Evolutionary conservation across 1,140 invertebrate genomes (phyloP).

Genomic region (Rhizoglyphus robini): DNA sequence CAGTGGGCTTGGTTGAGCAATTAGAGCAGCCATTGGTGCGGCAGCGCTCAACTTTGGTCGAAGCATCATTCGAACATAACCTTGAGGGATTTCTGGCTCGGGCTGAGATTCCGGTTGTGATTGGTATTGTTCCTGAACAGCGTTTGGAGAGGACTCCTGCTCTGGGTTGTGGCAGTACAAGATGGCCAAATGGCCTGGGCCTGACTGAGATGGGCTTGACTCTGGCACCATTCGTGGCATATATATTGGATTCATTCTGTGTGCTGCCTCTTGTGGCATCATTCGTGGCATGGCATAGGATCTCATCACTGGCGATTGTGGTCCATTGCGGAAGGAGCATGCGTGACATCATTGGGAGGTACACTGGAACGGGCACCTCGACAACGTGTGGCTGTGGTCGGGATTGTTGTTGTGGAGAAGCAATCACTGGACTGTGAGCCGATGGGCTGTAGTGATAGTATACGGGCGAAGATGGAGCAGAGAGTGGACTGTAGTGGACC

Average conservation of each 20-base stretch:
- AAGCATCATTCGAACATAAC: no score
- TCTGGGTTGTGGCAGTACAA: no score
- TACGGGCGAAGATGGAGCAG: background rate
- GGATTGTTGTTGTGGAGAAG: background rate
- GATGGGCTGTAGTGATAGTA: background rate
- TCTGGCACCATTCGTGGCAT: no score
- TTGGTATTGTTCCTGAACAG: no score
- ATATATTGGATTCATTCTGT: no score
- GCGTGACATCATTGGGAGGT: background rate
- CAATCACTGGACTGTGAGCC: background rate
- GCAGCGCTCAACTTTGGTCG: background rate
- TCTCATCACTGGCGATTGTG: background rate
- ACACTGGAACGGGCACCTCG: conserved; percentile 5
- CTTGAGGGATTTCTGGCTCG: no score
- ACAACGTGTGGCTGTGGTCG: background rate
- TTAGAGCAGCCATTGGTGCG: no score
- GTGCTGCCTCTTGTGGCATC: background rate
- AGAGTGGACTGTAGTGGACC: background rate
- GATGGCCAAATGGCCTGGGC: no score
- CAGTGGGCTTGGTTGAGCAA: no score
- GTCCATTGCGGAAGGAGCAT: background rate
- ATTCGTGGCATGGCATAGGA: background rate
- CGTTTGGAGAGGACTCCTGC: no score
- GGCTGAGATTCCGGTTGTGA: no score
- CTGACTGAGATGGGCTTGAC: no score